Base-by-base conservation (phyloP, 2,797 vertebrate species). In the Lacerta agilis region DNA sequence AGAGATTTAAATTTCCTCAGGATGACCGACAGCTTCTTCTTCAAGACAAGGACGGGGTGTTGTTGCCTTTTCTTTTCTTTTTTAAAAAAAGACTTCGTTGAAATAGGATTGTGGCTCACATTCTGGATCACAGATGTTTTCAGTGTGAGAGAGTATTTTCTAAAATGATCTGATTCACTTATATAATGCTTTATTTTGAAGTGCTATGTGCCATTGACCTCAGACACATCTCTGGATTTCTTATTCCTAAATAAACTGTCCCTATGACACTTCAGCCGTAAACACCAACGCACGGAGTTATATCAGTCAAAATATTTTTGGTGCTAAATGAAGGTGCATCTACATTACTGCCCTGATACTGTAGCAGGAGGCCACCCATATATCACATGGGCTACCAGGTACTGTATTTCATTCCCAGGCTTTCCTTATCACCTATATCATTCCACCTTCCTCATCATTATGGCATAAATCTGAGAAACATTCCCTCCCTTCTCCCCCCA, bases 1-100 rank as follows among this genome's bases (percentile, higher is more conserved):
- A 91, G 94, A 94, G 93, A 91, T 94, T 91, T 94, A 86, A 45
- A 90, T 90, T 80, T 89, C 43, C 72, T 76, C 85, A 86, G 95
- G 94, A 92, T 85, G 93, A 93, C 90, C 88, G 84, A 36, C 86
- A 93, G 87, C 88, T 91, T 91, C 88, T 93, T 87, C 88, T 93
- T 86, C 91, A 79, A 87, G 84, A 87, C 64, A 87, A 91, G 75
- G 36, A 89, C 79, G 83, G 87, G 82, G 87, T 23, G 20, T 64
- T 64, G 61, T 18, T 18, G 61, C 7, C 20, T 93, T 95, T 93
- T 79, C 86, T 88, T 77, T 88, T 27, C 11, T 67, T 61, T 7
- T 41, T 67, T 4, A 64, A 15, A 55, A 15, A 49, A 55, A 55
- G 49, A 91, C 78, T 88, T 75, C 36, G 76, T 86, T 88, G 92